Percentiles rank a stretch among this genome's conserved stretches.
These are phyloP conservation scores for Hephaestus fuliginosus DNA, from an alignment of 2,797 vertebrate genomes.

Conservation along the genomic window DNA sequence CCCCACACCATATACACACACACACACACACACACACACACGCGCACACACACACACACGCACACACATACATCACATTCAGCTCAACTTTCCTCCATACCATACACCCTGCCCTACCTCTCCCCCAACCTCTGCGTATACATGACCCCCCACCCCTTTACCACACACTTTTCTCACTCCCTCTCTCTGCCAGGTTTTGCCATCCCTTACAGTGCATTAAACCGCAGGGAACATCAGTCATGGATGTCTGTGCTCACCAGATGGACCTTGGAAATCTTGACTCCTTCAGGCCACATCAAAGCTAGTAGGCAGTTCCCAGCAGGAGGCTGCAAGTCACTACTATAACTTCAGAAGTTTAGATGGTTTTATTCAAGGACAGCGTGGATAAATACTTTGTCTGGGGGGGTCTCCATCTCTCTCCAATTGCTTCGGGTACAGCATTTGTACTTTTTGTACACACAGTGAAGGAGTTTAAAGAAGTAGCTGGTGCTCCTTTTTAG, in stretches of 20 bases:
- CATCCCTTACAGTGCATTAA: conserved; percentile 45
- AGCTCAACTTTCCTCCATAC: conserved; percentile 66
- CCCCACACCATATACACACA: conserved; percentile 8
- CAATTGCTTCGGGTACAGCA: neutral
- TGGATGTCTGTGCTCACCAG: conserved; percentile 63
- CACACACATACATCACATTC: conserved; percentile 34
- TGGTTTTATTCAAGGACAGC: conserved; percentile 51
- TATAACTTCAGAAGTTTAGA: conserved; percentile 53
- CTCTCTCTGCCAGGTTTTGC: conserved; percentile 55
- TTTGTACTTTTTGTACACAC: neutral
- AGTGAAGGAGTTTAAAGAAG: conserved; percentile 25
- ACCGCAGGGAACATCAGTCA: conserved; percentile 67
- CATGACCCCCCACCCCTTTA: conserved; percentile 28
- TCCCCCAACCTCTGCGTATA: conserved; percentile 53
- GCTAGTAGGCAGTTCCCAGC: conserved; percentile 49
- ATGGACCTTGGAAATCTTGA: conserved; percentile 76
- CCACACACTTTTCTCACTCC: conserved; percentile 49
- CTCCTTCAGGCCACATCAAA: conserved; percentile 72
- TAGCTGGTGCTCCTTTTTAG: neutral
- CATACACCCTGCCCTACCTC: conserved; percentile 52
- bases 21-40: conserved; percentile 40
- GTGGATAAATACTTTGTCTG: conserved; percentile 58
- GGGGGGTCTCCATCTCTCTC: conserved; percentile 34
- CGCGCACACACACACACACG: conserved; percentile 24
- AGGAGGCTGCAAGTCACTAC: conserved; percentile 49